Evolutionary conservation across 2,797 vertebrate genomes (phyloP).

Genomic region (Leuciscus waleckii): DNA sequence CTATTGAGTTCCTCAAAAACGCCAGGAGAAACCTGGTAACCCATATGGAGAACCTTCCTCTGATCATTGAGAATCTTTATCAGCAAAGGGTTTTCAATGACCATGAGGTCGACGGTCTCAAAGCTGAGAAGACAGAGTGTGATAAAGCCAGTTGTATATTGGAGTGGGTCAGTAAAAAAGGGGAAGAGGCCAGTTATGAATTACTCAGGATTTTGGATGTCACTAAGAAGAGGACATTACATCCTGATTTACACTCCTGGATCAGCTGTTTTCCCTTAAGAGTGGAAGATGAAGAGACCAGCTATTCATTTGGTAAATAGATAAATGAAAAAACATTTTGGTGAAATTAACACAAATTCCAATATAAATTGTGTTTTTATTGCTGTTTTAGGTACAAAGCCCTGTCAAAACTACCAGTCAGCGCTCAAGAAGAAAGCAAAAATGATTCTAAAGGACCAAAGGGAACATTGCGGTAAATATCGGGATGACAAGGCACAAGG

Average conservation of each 20-base stretch:
- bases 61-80: constrained; percentile 44
- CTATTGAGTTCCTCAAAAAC: constrained; percentile 4
- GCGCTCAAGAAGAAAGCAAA: constrained; percentile 4
- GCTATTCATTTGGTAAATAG: background rate
- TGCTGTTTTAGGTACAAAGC: constrained; percentile 24
- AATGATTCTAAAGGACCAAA: background rate
- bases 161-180: background rate
- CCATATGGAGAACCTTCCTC: background rate
- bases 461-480: background rate
- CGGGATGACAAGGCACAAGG: background rate
- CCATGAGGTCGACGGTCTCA: background rate
- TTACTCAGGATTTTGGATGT: constrained; percentile 37
- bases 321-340: background rate
- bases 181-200: constrained; percentile 19
- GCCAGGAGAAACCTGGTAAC: background rate
- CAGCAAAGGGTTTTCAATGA: background rate
- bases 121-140: background rate
- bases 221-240: constrained; percentile 15
- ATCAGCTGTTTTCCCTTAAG: constrained; percentile 21
- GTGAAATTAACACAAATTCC: background rate
- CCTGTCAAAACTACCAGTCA: constrained; percentile 25
- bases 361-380: background rate
- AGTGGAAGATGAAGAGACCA: background rate
- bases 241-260: background rate
- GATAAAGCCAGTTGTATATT: constrained; percentile 37